Base-by-base conservation (phyloP, 2,888 invertebrate species). In the Aphelenchoides bicaudatus region DNA sequence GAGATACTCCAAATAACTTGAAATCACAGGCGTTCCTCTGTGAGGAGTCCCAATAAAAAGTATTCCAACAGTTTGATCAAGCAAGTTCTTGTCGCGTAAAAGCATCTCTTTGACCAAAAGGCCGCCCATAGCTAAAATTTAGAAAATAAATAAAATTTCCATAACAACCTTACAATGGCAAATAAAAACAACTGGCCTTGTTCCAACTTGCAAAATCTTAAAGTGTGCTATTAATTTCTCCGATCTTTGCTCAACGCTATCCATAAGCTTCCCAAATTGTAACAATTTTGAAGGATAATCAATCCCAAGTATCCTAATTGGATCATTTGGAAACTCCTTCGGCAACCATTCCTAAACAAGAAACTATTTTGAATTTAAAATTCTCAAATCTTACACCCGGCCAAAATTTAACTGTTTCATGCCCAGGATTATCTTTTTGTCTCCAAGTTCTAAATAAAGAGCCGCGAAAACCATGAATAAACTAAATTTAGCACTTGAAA, bases 41-140 rank as follows among this genome's bases (percentile, higher is more conserved):
- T 75, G 74, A 5, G 75, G 75, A 19, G 73, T 73, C 3, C 74
- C 74, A 46, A 75, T 73, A 59, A 75, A 75, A 21, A 75, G 53
- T 6, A 75, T 62, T 2, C 75, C 75, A 4, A 75, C 60, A 19
- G 71, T 70, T 34, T 59, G 59, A 34, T 59, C 49, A 5, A 59
- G 56, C 0, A 75, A 50, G 4, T 66, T 52, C 13, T 65, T 60
- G 16, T 56, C 8, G 67, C 65, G 55, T 6, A 73, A 47, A 2
- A 75, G 61, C 37, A 75, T 49, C 39, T 68, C 62, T 56, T 75
- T 75, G 16, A 73, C 70, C 1, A 75, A 63, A 5, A 75, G 60
- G 16, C 75, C 75, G 10, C 75, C 75, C 72, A 75, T 69, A 4
- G 67, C n/a, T n/a, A n/a, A n/a, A n/a, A n/a, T n/a, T n/a, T n/a